A percentile compares a stretch with the other conserved stretches of the same genome.
These are phyloP conservation scores for Notolepis coatsorum DNA, from an alignment of 2,797 vertebrate species.

Conservation along the genomic window DNA sequence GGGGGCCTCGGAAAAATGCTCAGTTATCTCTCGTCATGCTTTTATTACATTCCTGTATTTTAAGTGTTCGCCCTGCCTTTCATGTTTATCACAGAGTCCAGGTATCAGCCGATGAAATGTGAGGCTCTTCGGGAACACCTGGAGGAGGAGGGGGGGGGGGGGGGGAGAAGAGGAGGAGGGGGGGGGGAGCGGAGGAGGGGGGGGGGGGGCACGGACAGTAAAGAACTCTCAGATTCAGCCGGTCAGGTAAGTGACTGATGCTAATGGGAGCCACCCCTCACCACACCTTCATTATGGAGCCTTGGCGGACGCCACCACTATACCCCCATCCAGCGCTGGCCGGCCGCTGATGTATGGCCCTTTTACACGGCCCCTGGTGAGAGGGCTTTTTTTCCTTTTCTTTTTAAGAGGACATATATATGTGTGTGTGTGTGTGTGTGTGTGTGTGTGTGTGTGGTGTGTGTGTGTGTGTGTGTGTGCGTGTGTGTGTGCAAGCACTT, in stretches of 20 bases:
- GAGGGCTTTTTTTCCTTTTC: no score
- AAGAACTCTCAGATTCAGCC: no score
- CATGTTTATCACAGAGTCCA: constrained; percentile 16
- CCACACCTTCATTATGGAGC: constrained; percentile 1
- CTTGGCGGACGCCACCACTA: constrained; percentile 14
- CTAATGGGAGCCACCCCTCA: constrained; percentile 24
- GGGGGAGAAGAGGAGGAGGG: background rate
- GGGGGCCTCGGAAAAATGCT: constrained; percentile 16
- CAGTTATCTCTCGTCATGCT: constrained; percentile 24
- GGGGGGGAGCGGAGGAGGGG: background rate
- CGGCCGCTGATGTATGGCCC: constrained; percentile 11
- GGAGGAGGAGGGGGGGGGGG: constrained; percentile 10
- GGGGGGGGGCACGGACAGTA: no score
- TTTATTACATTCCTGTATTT: constrained; percentile 23
- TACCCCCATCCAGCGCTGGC: constrained; percentile 8
- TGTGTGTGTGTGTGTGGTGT: no score
- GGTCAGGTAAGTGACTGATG: constrained; percentile 34
- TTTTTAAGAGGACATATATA: no score
- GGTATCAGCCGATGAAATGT: constrained; percentile 29
- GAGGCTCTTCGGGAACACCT: constrained; percentile 36
- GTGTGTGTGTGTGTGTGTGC: no score
- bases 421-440: no score
- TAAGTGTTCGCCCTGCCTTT: constrained; percentile 10
- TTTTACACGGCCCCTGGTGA: constrained; percentile 25
- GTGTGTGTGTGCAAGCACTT: no score